These are phyloP conservation scores for Cydia splendana DNA, from an alignment of 1,140 invertebrate species.

Conservation along the genomic window DNA sequence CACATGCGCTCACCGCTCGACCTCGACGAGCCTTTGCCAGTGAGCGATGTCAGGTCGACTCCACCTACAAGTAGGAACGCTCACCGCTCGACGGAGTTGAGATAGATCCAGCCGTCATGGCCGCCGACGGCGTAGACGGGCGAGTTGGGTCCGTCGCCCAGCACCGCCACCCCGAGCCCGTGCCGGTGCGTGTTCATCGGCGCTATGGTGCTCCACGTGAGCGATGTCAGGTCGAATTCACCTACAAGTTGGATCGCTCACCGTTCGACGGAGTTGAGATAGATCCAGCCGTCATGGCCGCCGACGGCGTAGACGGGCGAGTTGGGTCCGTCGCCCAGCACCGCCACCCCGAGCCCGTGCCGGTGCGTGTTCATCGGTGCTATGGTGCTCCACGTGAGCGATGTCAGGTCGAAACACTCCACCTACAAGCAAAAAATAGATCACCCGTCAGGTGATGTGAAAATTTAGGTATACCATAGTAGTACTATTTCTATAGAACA, in stretches of 20 bases:
- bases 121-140: conserved; percentile 97
- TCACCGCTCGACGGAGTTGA: conserved; percentile 93
- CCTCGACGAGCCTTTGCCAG: too few relatives aligned
- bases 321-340: conserved; percentile 83
- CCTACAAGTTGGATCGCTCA: conserved; percentile 44
- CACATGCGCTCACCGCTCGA: too few relatives aligned
- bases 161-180: conserved; percentile 84
- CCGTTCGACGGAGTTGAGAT: conserved; percentile 94
- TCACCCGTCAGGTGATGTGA: too few relatives aligned
- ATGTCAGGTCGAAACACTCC: conserved; percentile 91
- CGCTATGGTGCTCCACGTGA: conserved; percentile 89
- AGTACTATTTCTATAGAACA: too few relatives aligned
- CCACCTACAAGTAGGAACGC: not conserved
- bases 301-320: conserved; percentile 96
- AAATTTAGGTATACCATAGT: too few relatives aligned
- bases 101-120: conserved; percentile 97
- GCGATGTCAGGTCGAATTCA: conserved; percentile 64
- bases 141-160: conserved; percentile 84
- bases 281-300: conserved; percentile 97
- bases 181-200: conserved; percentile 96
- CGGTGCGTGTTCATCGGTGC: conserved; percentile 95
- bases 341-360: conserved; percentile 94
- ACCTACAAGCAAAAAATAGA: too few relatives aligned
- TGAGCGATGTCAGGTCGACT: conserved; percentile 75
- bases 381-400: conserved; percentile 88